Conservation (phyloP, 2,797 vertebrate species). For the Pangasius larnaudii region DNA sequence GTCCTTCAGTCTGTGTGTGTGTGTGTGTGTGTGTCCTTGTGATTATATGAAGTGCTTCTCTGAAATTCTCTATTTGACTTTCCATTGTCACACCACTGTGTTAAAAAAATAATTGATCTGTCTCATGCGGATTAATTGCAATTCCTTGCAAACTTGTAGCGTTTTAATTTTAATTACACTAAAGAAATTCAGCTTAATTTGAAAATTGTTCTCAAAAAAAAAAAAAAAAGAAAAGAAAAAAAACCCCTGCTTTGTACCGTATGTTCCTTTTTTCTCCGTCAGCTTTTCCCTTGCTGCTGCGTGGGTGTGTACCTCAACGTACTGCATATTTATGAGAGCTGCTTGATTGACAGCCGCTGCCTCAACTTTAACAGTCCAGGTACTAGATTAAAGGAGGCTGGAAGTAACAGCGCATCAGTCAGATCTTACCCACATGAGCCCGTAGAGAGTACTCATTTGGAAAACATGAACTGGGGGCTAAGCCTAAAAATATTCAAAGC, state of each 20-base stretch:
- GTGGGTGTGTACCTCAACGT: not conserved
- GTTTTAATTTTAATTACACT: not conserved
- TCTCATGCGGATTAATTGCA: not conserved
- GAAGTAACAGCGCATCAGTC: not conserved
- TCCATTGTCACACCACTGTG: not conserved
- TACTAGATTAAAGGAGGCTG: not conserved
- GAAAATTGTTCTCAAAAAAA: not conserved
- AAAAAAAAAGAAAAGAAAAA: not conserved
- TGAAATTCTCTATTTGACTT: not conserved
- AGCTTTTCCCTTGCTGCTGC: not conserved
- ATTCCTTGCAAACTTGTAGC: too few relatives aligned
- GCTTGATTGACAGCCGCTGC: slow-evolving; percentile 7
- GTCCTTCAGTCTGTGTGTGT: slow-evolving; percentile 47
- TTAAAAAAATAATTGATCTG: not conserved
- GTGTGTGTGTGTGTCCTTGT: not conserved
- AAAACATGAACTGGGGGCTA: not conserved
- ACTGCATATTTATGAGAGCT: not conserved
- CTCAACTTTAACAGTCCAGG: not conserved
- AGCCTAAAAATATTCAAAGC: not conserved
- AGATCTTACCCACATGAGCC: not conserved
- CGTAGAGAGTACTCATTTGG: not conserved
- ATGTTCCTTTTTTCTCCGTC: too few relatives aligned
- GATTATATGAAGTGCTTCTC: not conserved
- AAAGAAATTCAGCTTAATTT: not conserved
- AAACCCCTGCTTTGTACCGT: not conserved